Conservation (phyloP, 2,113 vertebrate genomes). For the Tangachromis dhanisi region DNA sequence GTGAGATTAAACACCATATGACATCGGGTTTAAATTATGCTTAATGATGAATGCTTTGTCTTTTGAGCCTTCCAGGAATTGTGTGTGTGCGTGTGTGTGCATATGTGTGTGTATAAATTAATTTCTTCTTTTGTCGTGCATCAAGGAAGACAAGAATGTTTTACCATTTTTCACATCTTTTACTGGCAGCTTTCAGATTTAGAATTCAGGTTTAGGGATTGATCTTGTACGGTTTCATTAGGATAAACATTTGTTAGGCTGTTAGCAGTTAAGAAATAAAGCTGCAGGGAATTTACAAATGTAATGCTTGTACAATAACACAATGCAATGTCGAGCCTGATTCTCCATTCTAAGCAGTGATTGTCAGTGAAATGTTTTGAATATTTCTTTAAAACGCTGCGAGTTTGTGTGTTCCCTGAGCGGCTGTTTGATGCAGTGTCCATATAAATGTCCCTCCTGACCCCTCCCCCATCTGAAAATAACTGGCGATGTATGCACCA, state of each 20-base stretch:
- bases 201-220: background rate
- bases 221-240: background rate
- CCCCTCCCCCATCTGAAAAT: slow-evolving; percentile 25
- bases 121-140: slow-evolving; percentile 18
- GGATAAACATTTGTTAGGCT: background rate
- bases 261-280: background rate
- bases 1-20: slow-evolving; percentile 16
- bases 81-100: background rate
- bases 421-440: background rate
- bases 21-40: slow-evolving; percentile 30
- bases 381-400: background rate
- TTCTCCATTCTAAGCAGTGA: background rate
- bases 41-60: slow-evolving; percentile 18
- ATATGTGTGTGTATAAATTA: background rate
- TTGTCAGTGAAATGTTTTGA: background rate
- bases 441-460: slow-evolving; percentile 16
- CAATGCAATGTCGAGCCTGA: background rate
- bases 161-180: background rate
- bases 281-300: background rate
- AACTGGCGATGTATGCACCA: slow-evolving; percentile 38
- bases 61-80: background rate
- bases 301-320: background rate
- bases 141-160: background rate
- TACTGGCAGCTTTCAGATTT: background rate
- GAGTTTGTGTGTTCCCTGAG: background rate